Evolutionary conservation across 2,888 invertebrate genomes (phyloP).

Genomic region (Ptychoptera contaminata): DNA sequence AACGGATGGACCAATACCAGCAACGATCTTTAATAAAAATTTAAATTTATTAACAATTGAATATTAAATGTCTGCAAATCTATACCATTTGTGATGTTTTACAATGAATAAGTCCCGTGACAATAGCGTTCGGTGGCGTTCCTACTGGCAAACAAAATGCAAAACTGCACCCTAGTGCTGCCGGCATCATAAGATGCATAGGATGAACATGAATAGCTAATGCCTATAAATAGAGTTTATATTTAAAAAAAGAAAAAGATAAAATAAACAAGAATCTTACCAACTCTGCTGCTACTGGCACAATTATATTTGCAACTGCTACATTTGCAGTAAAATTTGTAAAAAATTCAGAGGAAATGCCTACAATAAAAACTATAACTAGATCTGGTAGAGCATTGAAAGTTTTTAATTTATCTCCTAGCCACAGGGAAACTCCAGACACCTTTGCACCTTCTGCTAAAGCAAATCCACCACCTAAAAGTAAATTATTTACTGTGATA

Average conservation of each 20-base stretch:
- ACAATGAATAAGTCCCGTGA: conserved; percentile 45
- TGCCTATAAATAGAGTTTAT: too few species aligned
- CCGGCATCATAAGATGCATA: conserved; percentile 69
- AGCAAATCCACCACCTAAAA: conserved; percentile 62
- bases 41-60: conserved; percentile 10
- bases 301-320: conserved; percentile 63
- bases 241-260: too few species aligned
- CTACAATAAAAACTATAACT: conserved; percentile 50
- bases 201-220: conserved; percentile 53
- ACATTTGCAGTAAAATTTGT: conserved; percentile 48
- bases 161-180: conserved; percentile 65
- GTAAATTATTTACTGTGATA: conserved; percentile 1
- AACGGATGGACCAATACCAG: conserved; percentile 53
- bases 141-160: conserved; percentile 80
- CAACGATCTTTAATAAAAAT: conserved; percentile 37
- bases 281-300: conserved; percentile 60
- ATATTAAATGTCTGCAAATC: background rate
- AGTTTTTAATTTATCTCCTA: conserved; percentile 47
- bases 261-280: conserved; percentile 17
- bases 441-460: conserved; percentile 63
- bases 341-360: conserved; percentile 56
- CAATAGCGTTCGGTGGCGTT: conserved; percentile 81
- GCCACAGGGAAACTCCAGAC: conserved; percentile 52
- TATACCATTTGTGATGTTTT: conserved; percentile 49
- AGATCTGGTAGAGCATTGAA: conserved; percentile 41